Conservation (phyloP, 2,113 vertebrate species). For the Chauna torquata region DNA sequence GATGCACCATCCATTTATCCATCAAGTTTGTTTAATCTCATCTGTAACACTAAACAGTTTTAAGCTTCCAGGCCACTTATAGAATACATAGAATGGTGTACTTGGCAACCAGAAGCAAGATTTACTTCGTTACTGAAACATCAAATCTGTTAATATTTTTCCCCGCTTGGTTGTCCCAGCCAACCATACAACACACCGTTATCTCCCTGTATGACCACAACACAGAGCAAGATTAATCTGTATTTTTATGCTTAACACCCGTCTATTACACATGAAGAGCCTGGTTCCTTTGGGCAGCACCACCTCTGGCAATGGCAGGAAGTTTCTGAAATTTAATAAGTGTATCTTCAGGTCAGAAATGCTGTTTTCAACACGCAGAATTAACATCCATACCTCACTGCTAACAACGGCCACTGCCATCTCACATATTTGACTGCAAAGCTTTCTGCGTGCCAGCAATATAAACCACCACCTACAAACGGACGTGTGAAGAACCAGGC, state of each 20-base stretch:
- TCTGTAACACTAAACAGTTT: neutral
- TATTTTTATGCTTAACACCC: neutral
- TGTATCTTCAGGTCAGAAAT: neutral
- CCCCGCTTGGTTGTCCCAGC: neutral
- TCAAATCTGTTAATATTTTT: neutral
- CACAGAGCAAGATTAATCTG: neutral
- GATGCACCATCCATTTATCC: fast-evolving
- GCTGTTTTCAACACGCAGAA: neutral
- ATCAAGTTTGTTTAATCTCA: neutral
- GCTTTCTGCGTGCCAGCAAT: neutral
- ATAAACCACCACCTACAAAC: neutral
- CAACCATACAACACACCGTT: neutral
- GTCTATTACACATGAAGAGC: neutral
- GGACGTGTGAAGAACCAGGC: neutral
- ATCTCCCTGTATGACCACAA: neutral
- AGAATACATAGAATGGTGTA: neutral
- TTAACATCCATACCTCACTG: neutral
- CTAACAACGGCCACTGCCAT: neutral
- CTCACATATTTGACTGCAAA: neutral
- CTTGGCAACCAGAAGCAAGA: neutral
- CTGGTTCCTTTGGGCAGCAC: neutral
- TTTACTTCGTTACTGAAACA: neutral
- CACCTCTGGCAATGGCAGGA: neutral
- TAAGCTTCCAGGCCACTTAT: neutral
- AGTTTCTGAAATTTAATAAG: neutral